These are phyloP conservation scores for Gonatopus flavifemur DNA, from an alignment of 1,140 invertebrate genomes.

Conservation along the genomic window DNA sequence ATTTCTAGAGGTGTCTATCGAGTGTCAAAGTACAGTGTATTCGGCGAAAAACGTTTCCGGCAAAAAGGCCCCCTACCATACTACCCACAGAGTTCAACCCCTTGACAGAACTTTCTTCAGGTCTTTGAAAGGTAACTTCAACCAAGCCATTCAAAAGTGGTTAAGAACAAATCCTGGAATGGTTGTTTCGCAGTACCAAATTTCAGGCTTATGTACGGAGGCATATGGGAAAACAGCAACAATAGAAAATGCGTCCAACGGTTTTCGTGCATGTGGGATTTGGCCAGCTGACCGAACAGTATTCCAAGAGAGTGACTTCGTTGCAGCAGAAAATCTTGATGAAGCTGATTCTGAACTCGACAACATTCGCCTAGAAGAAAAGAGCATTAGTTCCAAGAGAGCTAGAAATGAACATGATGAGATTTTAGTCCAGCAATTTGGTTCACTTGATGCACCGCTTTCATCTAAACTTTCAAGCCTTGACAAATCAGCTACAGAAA, in stretches of 20 bases:
- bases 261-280: background rate
- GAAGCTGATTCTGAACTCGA: background rate
- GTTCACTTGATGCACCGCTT: background rate
- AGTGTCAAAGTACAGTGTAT: too few species aligned
- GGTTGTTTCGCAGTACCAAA: background rate
- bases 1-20: too few species aligned
- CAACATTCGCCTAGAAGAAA: background rate
- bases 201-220: background rate
- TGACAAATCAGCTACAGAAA: background rate
- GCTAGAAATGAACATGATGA: background rate
- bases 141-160: background rate
- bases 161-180: background rate
- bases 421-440: background rate
- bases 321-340: background rate
- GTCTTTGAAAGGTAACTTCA: background rate
- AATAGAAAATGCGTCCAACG: background rate
- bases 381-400: background rate
- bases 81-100: background rate
- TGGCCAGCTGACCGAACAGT: background rate
- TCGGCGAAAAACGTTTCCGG: too few species aligned
- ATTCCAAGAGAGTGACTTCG: background rate
- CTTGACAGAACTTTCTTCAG: background rate
- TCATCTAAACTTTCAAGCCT: background rate
- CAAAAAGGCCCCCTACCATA: too few species aligned
- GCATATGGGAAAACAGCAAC: background rate